phyloP scores from a whole-genome alignment of 2,888 invertebrate species.

The Drosophila tanythrix region DNA sequence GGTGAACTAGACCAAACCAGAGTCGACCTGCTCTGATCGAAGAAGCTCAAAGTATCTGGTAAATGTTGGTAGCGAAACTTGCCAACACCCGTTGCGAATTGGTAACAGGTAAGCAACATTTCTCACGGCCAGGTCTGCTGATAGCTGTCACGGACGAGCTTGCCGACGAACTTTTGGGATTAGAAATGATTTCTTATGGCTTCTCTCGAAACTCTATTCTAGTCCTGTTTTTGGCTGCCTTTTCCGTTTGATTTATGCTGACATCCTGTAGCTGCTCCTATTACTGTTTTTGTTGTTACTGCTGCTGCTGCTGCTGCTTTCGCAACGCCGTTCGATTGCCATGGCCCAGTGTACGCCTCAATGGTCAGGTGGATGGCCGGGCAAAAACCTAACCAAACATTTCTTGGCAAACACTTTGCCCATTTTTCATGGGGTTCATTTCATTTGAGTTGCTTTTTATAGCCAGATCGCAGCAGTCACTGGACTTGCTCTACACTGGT shows the following conservation, averaged over 20 bases:
- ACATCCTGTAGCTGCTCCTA: slow-evolving; percentile 67
- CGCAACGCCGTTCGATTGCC: slow-evolving; percentile 57
- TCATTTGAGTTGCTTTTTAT: slow-evolving; percentile 75
- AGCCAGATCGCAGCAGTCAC: slow-evolving; percentile 38
- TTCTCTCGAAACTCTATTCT: slow-evolving; percentile 27
- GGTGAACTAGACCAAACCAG: slow-evolving; percentile 5
- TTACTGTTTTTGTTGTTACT: neutral
- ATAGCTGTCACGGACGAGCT: slow-evolving; percentile 57
- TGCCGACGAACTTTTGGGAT: slow-evolving; percentile 73
- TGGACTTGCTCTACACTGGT: slow-evolving; percentile 36
- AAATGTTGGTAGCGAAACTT: slow-evolving; percentile 49
- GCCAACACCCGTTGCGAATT: slow-evolving; percentile 30
- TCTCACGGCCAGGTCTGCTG: slow-evolving; percentile 58
- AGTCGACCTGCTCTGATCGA: neutral
- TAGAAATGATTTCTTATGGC: slow-evolving; percentile 78
- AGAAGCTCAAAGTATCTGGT: slow-evolving; percentile 16
- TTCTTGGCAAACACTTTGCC: slow-evolving; percentile 79
- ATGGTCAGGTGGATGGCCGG: slow-evolving; percentile 67
- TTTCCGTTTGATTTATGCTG: slow-evolving; percentile 82
- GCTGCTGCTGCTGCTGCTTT: slow-evolving; percentile 22
- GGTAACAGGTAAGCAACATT: slow-evolving; percentile 68
- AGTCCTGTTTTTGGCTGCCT: slow-evolving; percentile 33
- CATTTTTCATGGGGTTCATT: slow-evolving; percentile 79
- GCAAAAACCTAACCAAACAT: slow-evolving; percentile 72
- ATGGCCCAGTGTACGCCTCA: slow-evolving; percentile 68